Evolutionary conservation across 2,113 vertebrate genomes (phyloP), one percentile per base, ranked within the genome.

Genomic region (Elgaria multicarinata): DNA sequence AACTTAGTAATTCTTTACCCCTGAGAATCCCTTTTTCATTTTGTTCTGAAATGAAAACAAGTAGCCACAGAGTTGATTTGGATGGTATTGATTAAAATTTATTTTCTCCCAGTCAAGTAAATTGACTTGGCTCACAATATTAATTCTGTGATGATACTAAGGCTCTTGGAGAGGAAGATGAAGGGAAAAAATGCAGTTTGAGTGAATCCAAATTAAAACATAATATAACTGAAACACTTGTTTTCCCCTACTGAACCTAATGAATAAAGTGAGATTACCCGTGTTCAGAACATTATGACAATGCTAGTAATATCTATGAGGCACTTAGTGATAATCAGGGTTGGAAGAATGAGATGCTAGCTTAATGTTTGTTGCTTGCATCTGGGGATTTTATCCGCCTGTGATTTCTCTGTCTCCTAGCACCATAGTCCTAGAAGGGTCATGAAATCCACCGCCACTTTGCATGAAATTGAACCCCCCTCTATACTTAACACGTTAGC

Each of bases 31-130:
- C 24, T 94, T 94, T 89, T 93, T 95, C 92, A 93, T 96, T 95
- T 93, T 90, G 76, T 85, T 93, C 83, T 90, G 87, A 94, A 95
- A 94, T 92, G 82, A 95, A 95, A 96, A 94, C 85, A 95, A 93
- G 64, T 87, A 94, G 79, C 31, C 84, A 33, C 78, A 79, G 64
- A 90, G n/a, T 78, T 92, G 89, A 93, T 94, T 93, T 89, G 91
- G 88, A 93, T 95, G 93, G 87, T 85, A 93, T 92, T 92, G 89
- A 94, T 94, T 95, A 94, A 91, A 95, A 93, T 89, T 79, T 82
- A 86, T 85, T 95, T 92, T 93, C 87, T 84, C 87, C 86, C 90
- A 91, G 78, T 90, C 87, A 92, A 95, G 83, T 92, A 95, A 95
- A 93, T 75, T 90, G 87, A 90, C 6, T 91, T 93, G 90, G 92